Evolutionary conservation across 2,113 vertebrate genomes (phyloP), one percentile per base, ranked within the genome.

Genomic region (Macrotis lagotis): DNA sequence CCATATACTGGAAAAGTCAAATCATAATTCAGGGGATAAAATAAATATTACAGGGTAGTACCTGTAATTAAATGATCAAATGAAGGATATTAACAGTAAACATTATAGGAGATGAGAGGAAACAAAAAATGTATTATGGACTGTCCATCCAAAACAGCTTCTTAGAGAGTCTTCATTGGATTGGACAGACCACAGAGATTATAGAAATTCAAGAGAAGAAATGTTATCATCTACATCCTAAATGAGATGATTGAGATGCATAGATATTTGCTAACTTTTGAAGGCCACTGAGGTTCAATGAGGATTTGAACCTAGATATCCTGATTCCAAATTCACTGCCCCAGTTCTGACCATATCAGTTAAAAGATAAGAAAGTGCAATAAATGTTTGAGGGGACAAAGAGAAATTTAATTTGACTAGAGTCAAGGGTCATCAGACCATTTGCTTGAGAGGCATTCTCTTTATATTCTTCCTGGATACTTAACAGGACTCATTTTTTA

Each of bases 401-500:
- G 44, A 3, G 37, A 44, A n/a, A 83, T 44, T 44, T 83, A 83
- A 91, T 50, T 44, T 89, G 19, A 96, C 52, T 3, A 89, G 0
- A 83, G 37, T 25, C 95, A 55, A n/a, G 11, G 25, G 8, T 49
- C 28, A 28, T 91, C 48, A 28, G 91, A 89, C n/a, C 48, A 91
- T 50, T 90, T 93, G 22, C 83, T 59, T 95, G 91, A 50, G 25
- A 50, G 22, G 88, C 49, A 44, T 52, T 93, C 11, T 93, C 28
- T 97, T 94, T 91, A 89, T 93, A 47, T 92, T 91, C 2, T 49
- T 91, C n/a, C 47, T 55, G 89, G 90, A 66, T 22, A 0, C 26
- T 97, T 90, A 96, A 93, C 92, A 44, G n/a, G 44, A 92, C 16
- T 91, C 11, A 28, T 93, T 0, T 95, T 91, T 95, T 93, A 90